Conservation (phyloP, 2,888 invertebrate species). For the Trichacis sp. region DNA sequence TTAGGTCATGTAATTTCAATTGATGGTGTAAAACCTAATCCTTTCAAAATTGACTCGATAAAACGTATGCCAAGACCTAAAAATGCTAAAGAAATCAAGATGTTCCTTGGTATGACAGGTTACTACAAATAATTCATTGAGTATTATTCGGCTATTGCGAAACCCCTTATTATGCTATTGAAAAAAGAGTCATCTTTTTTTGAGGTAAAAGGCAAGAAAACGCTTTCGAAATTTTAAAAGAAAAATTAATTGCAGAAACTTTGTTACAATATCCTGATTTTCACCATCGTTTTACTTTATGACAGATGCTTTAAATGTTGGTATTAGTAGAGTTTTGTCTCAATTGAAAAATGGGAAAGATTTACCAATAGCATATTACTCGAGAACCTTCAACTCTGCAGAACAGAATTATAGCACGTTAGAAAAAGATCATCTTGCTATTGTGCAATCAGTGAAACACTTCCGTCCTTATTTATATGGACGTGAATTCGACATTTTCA, state of each 20-base stretch:
- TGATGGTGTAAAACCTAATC: conserved; percentile 46
- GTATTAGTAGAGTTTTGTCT: conserved; percentile 12
- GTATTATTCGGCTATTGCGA: conserved; percentile 33
- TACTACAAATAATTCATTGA: conserved; percentile 41
- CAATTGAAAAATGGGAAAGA: conserved; percentile 10
- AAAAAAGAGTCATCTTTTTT: conserved; percentile 17
- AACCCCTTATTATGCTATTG: conserved; percentile 24
- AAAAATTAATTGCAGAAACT: conserved; percentile 1
- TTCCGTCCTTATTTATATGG: conserved; percentile 22
- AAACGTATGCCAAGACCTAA: conserved; percentile 23
- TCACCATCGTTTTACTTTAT: conserved; percentile 13
- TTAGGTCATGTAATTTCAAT: neutral
- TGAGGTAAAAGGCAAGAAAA: conserved; percentile 15
- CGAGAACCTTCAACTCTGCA: conserved; percentile 5
- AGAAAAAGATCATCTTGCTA: conserved; percentile 10
- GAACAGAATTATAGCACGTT: conserved; percentile 20
- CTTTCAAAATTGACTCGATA: conserved; percentile 44
- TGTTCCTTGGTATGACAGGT: conserved; percentile 38
- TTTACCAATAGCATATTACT: conserved; percentile 16
- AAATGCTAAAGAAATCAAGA: conserved; percentile 29
- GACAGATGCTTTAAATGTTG: conserved; percentile 19
- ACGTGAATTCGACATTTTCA: conserved; percentile 9
- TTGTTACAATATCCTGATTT: conserved; percentile 22
- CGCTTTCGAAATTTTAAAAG: conserved; percentile 13
- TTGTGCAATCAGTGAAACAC: conserved; percentile 10